Evolutionary conservation across 2,888 invertebrate genomes (phyloP).

Genomic region (Trachelus iudaicus): DNA sequence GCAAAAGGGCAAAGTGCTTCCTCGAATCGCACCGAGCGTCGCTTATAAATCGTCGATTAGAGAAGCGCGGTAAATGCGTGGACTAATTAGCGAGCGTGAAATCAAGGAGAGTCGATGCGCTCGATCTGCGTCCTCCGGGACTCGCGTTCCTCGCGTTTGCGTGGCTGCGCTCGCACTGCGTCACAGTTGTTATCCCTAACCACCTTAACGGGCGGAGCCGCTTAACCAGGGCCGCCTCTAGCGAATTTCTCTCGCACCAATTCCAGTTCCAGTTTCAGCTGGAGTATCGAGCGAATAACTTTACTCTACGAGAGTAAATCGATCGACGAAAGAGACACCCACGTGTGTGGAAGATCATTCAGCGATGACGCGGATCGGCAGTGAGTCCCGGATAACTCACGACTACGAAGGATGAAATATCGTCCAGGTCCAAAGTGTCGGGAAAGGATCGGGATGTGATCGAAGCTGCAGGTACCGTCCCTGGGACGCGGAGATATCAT

Average conservation of each 20-base stretch:
- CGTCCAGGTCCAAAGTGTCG: too few species aligned
- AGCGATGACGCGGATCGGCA: too few species aligned
- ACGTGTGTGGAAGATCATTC: too few species aligned
- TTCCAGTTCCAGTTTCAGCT: too few species aligned
- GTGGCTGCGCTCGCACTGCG: conserved; percentile 36
- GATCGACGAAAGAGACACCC: too few species aligned
- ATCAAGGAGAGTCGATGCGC: conserved; percentile 39
- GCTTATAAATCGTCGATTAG: conserved; percentile 38
- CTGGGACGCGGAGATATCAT: not conserved
- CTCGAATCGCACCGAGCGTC: not conserved
- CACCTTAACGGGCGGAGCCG: conserved; percentile 34
- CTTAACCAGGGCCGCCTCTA: conserved; percentile 25
- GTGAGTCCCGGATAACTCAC: too few species aligned
- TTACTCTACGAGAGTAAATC: too few species aligned
- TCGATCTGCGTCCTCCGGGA: conserved; percentile 33
- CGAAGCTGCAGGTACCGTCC: not conserved
- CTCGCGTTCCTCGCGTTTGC: conserved; percentile 26
- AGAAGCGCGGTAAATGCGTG: conserved; percentile 25
- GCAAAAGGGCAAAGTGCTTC: not conserved
- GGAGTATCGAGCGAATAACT: too few species aligned
- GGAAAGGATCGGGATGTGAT: too few species aligned
- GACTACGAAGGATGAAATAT: too few species aligned
- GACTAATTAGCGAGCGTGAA: conserved; percentile 53
- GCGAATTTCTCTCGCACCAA: not conserved
- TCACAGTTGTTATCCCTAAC: conserved; percentile 49